Evolutionary conservation across 2,113 vertebrate genomes (phyloP), one percentile per base, ranked within the genome.

Genomic region (Oryzias javanicus): DNA sequence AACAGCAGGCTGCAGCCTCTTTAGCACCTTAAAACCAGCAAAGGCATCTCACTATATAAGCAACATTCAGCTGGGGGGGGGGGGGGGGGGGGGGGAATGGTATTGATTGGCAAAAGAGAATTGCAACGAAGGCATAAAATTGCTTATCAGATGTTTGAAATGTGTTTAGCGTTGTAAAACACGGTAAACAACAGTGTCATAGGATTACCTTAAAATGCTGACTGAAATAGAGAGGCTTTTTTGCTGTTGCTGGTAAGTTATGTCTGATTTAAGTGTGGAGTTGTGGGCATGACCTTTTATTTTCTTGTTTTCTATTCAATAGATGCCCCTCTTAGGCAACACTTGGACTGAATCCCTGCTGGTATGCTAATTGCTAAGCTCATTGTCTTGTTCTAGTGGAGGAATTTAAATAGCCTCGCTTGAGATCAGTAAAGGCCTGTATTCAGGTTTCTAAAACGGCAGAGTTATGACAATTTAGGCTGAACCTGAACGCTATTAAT

Each of bases 401-500:
- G 70, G 76, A 55, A 60, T 70, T 75, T 73, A 49, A 79, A 81
- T 78, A 56, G 46, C 70, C 60, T 80, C 60, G 52, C 58, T 35
- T 71, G 49, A 69, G 75, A 70, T 78, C 76, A 86, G 73, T 72
- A 82, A 67, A 17, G 47, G 53, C 68, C 70, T 55, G 73, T 56
- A 60, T 76, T 79, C 4, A 60, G 78, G 73, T 70, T 78, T 66
- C 50, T 41, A 64, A 69, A 68, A 49, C 42, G 13, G 42, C 49
- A 40, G 73, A 85, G 84, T 86, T 72, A 85, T 83, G 80, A 78
- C 79, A 74, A 88, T 88, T 88, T 81, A 78, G 68, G 86, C 84
- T 74, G 27, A 82, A 85, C 81, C 48, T 73, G 55, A 84, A 86
- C 70, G 57, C 69, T 77, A 80, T 86, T 84, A 76, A 84, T 84